Evolutionary conservation across 53 echinoderm and acorn worm species (phyloP), one percentile per base, ranked within the genome.

Genomic region (Temnopleurus reevesii): DNA sequence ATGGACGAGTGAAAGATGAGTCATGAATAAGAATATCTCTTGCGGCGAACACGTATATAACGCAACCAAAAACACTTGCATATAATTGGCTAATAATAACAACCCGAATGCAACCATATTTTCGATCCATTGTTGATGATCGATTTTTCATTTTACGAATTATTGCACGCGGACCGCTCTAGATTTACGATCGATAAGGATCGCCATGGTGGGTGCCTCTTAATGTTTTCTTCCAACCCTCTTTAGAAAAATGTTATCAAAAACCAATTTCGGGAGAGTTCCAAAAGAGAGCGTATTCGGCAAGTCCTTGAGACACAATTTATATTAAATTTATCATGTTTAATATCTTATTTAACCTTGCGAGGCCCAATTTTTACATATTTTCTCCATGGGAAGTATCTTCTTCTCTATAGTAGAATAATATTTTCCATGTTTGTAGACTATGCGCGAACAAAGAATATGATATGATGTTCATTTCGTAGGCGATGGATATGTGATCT

Each of bases 131-230:
- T 79, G 28, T 79, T 79, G 28, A 28, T 49, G 1, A 79, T 79
- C 79, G 79, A 79, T 47, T 79, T 79, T 79, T 46, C 47, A 28
- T 79, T 79, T 79, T 28, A 79, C 49, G 79, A 28, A 47, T 47
- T 46, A 46, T 79, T 79, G 79, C 79, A 79, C 79, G 79, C 79
- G 18, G 49, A 79, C 49, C 79, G 46, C 79, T 79, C 79, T 79
- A 30, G 49, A 79, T 49, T 49, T 49, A 28, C 46, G 41, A 79
- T 79, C 79, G 49, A 79, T 79, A 41, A 10, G 8, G 49, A 25
- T 28, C 49, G 79, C 79, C 49, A 18, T 51, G 15, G 30, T 29
- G 49, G 79, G 46, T 46, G 1, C 30, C 15, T 12, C 45, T 45
- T 18, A 43, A 12, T 45, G 23, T 79, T 29, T 47, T 44, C 76